Evolutionary conservation across 1,140 invertebrate genomes (phyloP).

Genomic region (Eciton burchellii): DNA sequence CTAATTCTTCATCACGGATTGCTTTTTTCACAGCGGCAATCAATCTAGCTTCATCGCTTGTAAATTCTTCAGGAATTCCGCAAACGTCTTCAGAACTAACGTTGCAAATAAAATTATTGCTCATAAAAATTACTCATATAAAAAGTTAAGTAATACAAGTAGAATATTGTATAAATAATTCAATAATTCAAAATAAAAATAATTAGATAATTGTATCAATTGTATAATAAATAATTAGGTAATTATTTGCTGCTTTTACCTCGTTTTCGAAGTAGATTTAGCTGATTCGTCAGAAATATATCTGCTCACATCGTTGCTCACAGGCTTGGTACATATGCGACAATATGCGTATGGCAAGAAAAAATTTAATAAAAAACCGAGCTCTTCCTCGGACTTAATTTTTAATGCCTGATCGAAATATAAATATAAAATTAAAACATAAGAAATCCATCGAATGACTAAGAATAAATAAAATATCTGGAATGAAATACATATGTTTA

Average conservation of each 20-base stretch:
- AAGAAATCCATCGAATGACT: background rate
- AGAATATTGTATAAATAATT: background rate
- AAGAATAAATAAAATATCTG: background rate
- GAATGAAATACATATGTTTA: slow-evolving; percentile 77
- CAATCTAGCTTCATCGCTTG: slow-evolving; percentile 56
- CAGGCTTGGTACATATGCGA: slow-evolving; percentile 81
- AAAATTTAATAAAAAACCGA: slow-evolving; percentile 85
- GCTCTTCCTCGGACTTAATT: slow-evolving; percentile 84
- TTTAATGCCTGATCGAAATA: slow-evolving; percentile 84
- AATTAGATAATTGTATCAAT: no score
- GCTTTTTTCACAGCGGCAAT: slow-evolving; percentile 57
- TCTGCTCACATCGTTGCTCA: background rate
- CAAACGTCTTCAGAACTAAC: slow-evolving; percentile 40
- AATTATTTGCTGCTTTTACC: slow-evolving; percentile 13
- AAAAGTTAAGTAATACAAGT: background rate
- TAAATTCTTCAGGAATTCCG: slow-evolving; percentile 47
- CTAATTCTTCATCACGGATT: slow-evolving; percentile 41
- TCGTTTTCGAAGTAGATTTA: slow-evolving; percentile 13
- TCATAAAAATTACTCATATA: background rate
- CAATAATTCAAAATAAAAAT: background rate
- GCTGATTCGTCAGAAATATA: background rate
- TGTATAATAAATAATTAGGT: no score
- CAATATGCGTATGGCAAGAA: slow-evolving; percentile 88
- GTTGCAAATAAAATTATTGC: slow-evolving; percentile 7
- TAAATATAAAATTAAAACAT: slow-evolving; percentile 7